Evolutionary conservation across 2,113 vertebrate species (phyloP), one percentile per base, ranked within the genome.

Genomic region (Colossoma macropomum): DNA sequence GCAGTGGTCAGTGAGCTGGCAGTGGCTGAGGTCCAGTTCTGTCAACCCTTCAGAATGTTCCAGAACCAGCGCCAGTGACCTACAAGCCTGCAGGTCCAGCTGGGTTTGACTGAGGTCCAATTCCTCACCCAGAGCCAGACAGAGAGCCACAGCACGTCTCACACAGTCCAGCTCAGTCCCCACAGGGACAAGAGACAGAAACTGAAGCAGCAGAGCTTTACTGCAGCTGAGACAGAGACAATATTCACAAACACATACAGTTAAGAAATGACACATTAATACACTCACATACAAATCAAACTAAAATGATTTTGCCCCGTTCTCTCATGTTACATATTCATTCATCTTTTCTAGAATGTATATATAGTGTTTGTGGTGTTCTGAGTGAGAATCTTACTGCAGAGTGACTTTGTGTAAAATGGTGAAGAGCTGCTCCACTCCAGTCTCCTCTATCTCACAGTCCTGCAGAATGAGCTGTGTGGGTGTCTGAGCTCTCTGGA

Each of bases 11-110:
- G 82, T 72, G 27, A 89, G 82, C n/a, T 80, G 74, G 32, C 88
- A 89, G 86, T 86, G 80, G 38, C 84, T 87, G 66, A 86, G 86
- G 81, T 89, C 85, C 81, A 88, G 83, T 75, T 89, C 85, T 77
- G 71, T 75, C n/a, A 88, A 73, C 13, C 87, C 88, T 38, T 88
- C 84, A 79, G 83, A 87, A 54, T 76, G 73, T 65, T 90, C 84
- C 84, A 90, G 79, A 59, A 90, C 19, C 62, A 86, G 41, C 0
- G 86, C 79, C 60, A 90, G 74, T 34, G 74, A 62, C 66, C 70
- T 75, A 84, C 82, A 89, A 38, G 71, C 27, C 38, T 21, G 60
- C 17, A 30, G 69, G 74, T 86, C 72, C 68, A 89, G 77, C 25
- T 27, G 60, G 11, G 81, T 89, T 48, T 88, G 27, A 84, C 88